Conservation (phyloP, 2,113 vertebrate genomes). For the Gadus macrocephalus region DNA sequence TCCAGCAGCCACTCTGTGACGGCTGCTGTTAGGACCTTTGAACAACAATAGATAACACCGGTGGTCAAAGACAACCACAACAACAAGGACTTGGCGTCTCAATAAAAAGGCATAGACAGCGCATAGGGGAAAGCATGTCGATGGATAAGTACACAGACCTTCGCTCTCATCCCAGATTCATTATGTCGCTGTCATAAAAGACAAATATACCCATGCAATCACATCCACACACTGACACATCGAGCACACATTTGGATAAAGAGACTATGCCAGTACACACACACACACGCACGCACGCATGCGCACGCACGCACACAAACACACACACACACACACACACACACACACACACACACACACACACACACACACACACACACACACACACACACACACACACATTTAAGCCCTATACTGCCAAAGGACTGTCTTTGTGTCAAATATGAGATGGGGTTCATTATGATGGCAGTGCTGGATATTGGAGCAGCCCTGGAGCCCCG, state of each 20-base stretch:
- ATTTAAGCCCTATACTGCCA: slow-evolving; percentile 25
- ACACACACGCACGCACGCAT: not conserved
- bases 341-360: slow-evolving; percentile 9
- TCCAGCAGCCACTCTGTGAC: slow-evolving; percentile 61
- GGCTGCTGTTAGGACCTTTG: slow-evolving; percentile 40
- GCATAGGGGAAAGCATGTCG: slow-evolving; percentile 5
- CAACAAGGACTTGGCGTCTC: slow-evolving; percentile 2
- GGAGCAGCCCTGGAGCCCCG: slow-evolving; percentile 60
- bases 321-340: slow-evolving; percentile 18
- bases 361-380: slow-evolving; percentile 15
- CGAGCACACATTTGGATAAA: slow-evolving; percentile 1
- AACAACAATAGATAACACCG: slow-evolving; percentile 51
- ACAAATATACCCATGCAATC: too few species aligned
- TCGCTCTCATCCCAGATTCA: not conserved
- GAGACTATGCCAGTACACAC: slow-evolving; percentile 4
- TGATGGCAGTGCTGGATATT: slow-evolving; percentile 61
- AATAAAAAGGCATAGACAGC: not conserved
- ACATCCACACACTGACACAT: not conserved
- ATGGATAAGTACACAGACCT: not conserved
- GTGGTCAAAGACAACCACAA: slow-evolving; percentile 33
- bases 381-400: slow-evolving; percentile 2
- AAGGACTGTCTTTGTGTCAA: slow-evolving; percentile 48
- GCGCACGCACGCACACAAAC: not conserved
- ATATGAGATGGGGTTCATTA: slow-evolving; percentile 57
- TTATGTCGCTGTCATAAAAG: too few species aligned